phyloP scores from a whole-genome alignment of 2,797 vertebrate species.

The Rhyacichthys aspro region DNA sequence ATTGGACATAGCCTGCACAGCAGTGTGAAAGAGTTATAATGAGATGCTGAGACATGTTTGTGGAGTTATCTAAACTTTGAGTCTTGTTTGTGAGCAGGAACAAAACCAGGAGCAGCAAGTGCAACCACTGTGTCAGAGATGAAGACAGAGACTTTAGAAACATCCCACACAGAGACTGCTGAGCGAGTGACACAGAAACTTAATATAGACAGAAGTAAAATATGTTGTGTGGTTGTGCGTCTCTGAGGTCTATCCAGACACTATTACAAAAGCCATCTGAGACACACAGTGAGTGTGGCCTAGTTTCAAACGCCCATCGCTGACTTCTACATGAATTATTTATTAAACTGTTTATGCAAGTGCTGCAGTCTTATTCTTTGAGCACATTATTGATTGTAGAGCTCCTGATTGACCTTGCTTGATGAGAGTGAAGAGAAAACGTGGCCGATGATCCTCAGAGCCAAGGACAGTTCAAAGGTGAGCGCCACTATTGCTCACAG shows the following conservation, averaged over 20 bases:
- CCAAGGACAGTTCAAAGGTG: conserved; percentile 52
- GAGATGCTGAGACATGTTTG: neutral
- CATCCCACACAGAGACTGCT: conserved; percentile 4
- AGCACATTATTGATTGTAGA: conserved; percentile 68
- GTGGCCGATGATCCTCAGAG: conserved; percentile 24
- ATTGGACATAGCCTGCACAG: conserved; percentile 1
- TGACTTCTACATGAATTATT: conserved; percentile 73
- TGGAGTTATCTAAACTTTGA: conserved; percentile 13
- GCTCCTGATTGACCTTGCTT: conserved; percentile 40
- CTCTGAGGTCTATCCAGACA: conserved; percentile 62
- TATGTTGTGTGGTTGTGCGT: conserved; percentile 40
- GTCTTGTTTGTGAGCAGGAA: conserved; percentile 11
- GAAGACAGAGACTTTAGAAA: conserved; percentile 23
- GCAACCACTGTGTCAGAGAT: conserved; percentile 13
- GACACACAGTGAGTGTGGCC: conserved; percentile 65
- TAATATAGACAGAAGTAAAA: conserved; percentile 51
- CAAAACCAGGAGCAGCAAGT: conserved; percentile 15
- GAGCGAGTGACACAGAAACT: conserved; percentile 43
- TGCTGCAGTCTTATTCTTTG: conserved; percentile 63
- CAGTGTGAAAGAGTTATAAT: conserved; percentile 3
- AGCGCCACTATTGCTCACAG: conserved; percentile 18
- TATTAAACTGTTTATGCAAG: conserved; percentile 74
- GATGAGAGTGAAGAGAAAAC: conserved; percentile 32
- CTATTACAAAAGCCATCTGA: conserved; percentile 66
- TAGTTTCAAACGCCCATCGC: conserved; percentile 66